phyloP scores from a whole-genome alignment of 2,797 vertebrate species.

The Sebastes melanostomus region DNA sequence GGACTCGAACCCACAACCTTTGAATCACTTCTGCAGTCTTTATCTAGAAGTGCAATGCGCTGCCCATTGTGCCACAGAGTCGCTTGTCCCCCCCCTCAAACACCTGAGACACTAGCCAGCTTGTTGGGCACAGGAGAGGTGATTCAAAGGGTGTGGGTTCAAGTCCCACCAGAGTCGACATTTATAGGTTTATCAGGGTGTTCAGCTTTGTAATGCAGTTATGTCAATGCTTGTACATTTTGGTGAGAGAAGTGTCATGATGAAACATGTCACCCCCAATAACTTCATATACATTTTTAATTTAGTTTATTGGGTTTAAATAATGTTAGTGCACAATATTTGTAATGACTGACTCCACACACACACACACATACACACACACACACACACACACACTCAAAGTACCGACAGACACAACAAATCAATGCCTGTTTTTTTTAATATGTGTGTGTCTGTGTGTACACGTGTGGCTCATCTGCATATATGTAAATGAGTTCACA shows the following conservation, averaged over 20 bases:
- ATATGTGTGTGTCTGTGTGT: background rate
- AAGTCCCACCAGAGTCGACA: constrained; percentile 55
- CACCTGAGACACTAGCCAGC: no score
- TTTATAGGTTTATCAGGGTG: no score
- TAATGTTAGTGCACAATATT: background rate
- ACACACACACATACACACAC: background rate
- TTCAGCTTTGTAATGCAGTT: no score
- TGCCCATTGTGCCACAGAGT: no score
- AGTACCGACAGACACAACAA: background rate
- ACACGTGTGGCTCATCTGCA: background rate
- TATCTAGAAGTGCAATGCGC: no score
- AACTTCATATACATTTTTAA: background rate
- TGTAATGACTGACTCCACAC: background rate
- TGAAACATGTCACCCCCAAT: background rate
- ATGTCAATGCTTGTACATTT: no score
- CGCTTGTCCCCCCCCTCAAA: no score
- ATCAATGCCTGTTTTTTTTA: background rate
- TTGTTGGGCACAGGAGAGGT: no score
- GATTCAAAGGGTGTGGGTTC: constrained; percentile 78
- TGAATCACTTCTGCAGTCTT: constrained; percentile 39
- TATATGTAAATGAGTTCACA: constrained; percentile 16
- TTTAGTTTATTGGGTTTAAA: background rate
- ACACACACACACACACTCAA: background rate
- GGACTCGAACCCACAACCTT: constrained; percentile 77
- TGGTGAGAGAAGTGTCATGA: no score